Evolutionary conservation across 2,797 vertebrate species (phyloP).

Genomic region (Helarctos malayanus): DNA sequence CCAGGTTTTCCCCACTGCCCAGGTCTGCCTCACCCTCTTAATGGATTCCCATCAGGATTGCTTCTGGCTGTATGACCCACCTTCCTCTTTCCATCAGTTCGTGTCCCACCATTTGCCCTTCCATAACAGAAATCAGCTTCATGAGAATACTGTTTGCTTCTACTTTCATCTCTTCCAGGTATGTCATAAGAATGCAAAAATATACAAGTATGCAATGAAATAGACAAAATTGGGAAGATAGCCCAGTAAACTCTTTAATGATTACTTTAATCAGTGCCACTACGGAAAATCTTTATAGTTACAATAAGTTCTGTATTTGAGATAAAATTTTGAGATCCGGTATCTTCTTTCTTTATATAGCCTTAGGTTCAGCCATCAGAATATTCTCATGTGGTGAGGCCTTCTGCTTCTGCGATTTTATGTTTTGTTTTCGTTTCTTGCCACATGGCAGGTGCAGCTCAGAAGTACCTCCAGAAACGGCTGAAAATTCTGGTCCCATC

Average conservation of each 20-base stretch:
- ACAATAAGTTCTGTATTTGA: background rate
- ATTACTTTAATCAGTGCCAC: conserved; percentile 34
- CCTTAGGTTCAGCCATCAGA: conserved; percentile 36
- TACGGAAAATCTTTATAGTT: background rate
- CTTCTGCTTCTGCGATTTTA: conserved; percentile 41
- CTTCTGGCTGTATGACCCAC: conserved; percentile 42
- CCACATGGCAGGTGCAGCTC: conserved; percentile 12
- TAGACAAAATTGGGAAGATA: background rate
- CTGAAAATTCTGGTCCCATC: background rate
- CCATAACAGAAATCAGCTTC: conserved; percentile 30
- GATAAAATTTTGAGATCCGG: background rate
- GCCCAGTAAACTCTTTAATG: background rate
- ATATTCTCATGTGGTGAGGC: background rate
- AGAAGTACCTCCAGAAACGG: conserved; percentile 42
- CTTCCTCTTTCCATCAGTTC: conserved; percentile 36
- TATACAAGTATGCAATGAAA: background rate
- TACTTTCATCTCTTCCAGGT: conserved; percentile 70
- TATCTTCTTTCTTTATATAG: background rate
- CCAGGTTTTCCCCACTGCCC: background rate
- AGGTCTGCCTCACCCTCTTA: background rate
- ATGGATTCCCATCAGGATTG: conserved; percentile 58
- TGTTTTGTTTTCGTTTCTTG: conserved; percentile 65
- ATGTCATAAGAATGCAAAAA: conserved; percentile 45
- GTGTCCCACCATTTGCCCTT: background rate
- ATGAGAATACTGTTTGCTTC: conserved; percentile 2